These are phyloP conservation scores for Coecobrya sp. DNA, from an alignment of 2,888 invertebrate species.

Conservation along the genomic window DNA sequence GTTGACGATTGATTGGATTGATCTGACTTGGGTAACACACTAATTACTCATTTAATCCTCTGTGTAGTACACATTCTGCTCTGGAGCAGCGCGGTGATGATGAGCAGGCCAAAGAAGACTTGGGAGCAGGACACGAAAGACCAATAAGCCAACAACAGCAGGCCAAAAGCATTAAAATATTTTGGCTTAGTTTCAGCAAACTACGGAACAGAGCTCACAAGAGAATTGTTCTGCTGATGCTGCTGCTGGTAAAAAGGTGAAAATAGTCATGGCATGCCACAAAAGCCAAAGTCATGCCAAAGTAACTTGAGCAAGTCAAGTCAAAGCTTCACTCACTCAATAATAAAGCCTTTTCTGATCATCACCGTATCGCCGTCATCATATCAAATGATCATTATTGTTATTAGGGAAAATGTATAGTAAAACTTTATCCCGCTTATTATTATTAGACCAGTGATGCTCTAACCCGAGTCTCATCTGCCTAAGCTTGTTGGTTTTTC, in stretches of 20 bases:
- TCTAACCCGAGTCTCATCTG: too few relatives aligned
- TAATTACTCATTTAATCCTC: slow-evolving; percentile 61
- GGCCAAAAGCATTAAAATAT: slow-evolving; percentile 65
- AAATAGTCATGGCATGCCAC: slow-evolving; percentile 42
- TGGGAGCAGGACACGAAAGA: slow-evolving; percentile 27
- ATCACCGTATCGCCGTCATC: not conserved
- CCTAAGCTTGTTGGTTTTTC: not conserved
- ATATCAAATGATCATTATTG: slow-evolving; percentile 71
- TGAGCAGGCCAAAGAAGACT: not conserved
- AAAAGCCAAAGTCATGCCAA: slow-evolving; percentile 25
- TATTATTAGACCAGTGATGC: not conserved
- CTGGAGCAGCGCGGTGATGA: too few relatives aligned
- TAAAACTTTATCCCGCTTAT: slow-evolving; percentile 31
- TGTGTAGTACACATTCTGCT: not conserved
- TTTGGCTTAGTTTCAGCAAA: slow-evolving; percentile 52
- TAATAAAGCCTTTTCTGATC: not conserved
- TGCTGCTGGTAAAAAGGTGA: slow-evolving; percentile 51
- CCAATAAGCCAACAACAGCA: slow-evolving; percentile 36
- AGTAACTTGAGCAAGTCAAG: slow-evolving; percentile 44
- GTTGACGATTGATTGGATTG: slow-evolving; percentile 64
- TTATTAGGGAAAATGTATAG: slow-evolving; percentile 38
- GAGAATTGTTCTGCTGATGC: not conserved
- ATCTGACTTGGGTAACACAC: slow-evolving; percentile 57
- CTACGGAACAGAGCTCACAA: too few relatives aligned
- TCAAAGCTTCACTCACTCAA: slow-evolving; percentile 39